Evolutionary conservation across 2,113 vertebrate species (phyloP).

Genomic region (Plectropomus leopardus): DNA sequence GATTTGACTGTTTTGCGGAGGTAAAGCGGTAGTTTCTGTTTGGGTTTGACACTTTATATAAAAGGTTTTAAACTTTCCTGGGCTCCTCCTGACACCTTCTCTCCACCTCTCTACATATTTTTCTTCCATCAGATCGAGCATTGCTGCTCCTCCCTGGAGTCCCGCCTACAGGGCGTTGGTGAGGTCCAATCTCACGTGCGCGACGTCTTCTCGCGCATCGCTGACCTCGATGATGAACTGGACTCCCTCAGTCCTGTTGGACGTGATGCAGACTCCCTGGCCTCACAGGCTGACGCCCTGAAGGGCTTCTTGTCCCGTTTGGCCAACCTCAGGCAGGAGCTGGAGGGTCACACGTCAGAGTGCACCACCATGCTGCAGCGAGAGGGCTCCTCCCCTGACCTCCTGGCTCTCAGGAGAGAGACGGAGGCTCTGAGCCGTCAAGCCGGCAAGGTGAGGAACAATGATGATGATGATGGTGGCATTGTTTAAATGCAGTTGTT

Average conservation of each 20-base stretch:
- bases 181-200: constrained; percentile 92
- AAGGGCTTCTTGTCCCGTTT: constrained; percentile 89
- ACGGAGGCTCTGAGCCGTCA: constrained; percentile 95
- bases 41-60: not conserved
- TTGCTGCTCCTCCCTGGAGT: constrained; percentile 90
- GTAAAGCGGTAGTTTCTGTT: too few species aligned
- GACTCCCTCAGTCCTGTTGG: constrained; percentile 93
- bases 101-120: not conserved
- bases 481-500: too few species aligned
- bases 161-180: constrained; percentile 93
- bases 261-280: constrained; percentile 92
- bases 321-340: constrained; percentile 85
- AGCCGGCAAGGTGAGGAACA: constrained; percentile 89
- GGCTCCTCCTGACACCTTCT: not conserved
- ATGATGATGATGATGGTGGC: not conserved
- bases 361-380: constrained; percentile 92
- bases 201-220: constrained; percentile 94
- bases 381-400: constrained; percentile 93
- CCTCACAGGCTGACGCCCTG: constrained; percentile 93
- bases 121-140: constrained; percentile 81
- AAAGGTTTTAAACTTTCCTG: too few species aligned
- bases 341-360: constrained; percentile 88
- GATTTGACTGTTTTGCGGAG: too few species aligned
- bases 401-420: constrained; percentile 93
- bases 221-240: constrained; percentile 95